Conservation (phyloP, 2,113 vertebrate species). For the Picathartes gymnocephalus region DNA sequence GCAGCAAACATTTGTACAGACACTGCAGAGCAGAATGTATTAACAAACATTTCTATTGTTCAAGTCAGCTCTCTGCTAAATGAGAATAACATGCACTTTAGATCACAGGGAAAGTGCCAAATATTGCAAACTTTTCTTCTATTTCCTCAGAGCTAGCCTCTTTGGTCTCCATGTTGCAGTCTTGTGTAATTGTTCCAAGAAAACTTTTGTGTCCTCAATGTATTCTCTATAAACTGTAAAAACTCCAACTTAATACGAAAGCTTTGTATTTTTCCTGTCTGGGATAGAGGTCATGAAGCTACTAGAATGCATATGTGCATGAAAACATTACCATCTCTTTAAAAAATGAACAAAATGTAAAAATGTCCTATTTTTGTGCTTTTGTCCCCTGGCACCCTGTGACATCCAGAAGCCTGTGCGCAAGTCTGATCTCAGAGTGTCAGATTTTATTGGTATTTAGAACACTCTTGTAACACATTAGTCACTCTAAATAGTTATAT, state of each 20-base stretch:
- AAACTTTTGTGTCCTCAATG: constrained; percentile 47
- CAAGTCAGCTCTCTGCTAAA: constrained; percentile 56
- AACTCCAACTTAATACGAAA: background rate
- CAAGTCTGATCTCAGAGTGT: constrained; percentile 15
- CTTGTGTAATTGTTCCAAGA: constrained; percentile 53
- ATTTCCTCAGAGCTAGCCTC: constrained; percentile 31
- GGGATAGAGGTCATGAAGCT: background rate
- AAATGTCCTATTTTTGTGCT: constrained; percentile 53
- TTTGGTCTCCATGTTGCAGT: constrained; percentile 52
- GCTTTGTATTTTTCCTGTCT: background rate
- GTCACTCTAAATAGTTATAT: constrained; percentile 52
- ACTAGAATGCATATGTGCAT: background rate
- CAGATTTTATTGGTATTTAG: constrained; percentile 49
- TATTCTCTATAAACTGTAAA: constrained; percentile 44
- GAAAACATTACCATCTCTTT: background rate
- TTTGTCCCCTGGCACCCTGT: constrained; percentile 5
- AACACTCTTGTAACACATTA: constrained; percentile 17
- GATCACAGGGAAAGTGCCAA: constrained; percentile 64
- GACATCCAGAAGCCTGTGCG: background rate
- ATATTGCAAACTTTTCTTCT: constrained; percentile 47
- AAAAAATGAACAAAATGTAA: background rate
- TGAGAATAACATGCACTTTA: constrained; percentile 71
- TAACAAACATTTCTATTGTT: constrained; percentile 68
- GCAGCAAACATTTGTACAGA: constrained; percentile 53
- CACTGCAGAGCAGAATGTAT: constrained; percentile 9